phyloP scores from a whole-genome alignment of 1,140 invertebrate species.

The Bemisia tabaci region DNA sequence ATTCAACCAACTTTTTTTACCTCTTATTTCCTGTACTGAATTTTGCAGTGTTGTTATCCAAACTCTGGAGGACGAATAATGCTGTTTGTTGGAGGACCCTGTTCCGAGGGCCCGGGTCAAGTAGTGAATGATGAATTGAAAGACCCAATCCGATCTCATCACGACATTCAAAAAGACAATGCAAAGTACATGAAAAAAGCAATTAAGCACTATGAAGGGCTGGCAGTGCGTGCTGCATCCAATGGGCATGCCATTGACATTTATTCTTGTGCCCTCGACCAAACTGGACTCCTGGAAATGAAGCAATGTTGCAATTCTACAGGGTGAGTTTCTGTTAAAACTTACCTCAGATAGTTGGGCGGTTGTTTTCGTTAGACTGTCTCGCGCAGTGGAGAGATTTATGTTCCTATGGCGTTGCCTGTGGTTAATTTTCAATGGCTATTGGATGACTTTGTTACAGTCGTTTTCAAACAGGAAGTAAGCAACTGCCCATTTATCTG shows the following conservation, averaged over 20 bases:
- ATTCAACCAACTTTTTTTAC: too few relatives aligned
- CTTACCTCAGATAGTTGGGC: too few relatives aligned
- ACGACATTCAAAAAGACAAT: conserved; percentile 99
- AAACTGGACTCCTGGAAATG: conserved; percentile 98
- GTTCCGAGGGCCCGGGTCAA: conserved; percentile 95
- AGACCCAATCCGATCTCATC: conserved; percentile 94
- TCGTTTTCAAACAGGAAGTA: too few relatives aligned
- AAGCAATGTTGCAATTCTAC: conserved; percentile 94
- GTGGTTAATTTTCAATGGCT: too few relatives aligned
- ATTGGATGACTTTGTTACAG: too few relatives aligned
- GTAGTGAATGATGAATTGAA: conserved; percentile 98
- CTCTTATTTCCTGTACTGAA: too few relatives aligned
- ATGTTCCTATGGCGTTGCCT: too few relatives aligned
- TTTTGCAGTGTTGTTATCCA: conserved; percentile 70
- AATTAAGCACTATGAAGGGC: conserved; percentile 90
- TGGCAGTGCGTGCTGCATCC: conserved; percentile 77
- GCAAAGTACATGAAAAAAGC: conserved; percentile 98
- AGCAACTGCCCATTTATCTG: too few relatives aligned
- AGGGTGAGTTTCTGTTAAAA: conserved; percentile 54
- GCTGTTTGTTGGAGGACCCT: conserved; percentile 94
- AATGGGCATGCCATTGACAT: conserved; percentile 98
- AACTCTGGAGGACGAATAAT: conserved; percentile 95
- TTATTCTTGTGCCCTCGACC: conserved; percentile 95
- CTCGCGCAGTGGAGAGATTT: too few relatives aligned
- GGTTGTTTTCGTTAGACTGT: too few relatives aligned